Evolutionary conservation across 1,140 invertebrate genomes (phyloP), one percentile per base, ranked within the genome.

Genomic region (Rhagoletis zephyria): DNA sequence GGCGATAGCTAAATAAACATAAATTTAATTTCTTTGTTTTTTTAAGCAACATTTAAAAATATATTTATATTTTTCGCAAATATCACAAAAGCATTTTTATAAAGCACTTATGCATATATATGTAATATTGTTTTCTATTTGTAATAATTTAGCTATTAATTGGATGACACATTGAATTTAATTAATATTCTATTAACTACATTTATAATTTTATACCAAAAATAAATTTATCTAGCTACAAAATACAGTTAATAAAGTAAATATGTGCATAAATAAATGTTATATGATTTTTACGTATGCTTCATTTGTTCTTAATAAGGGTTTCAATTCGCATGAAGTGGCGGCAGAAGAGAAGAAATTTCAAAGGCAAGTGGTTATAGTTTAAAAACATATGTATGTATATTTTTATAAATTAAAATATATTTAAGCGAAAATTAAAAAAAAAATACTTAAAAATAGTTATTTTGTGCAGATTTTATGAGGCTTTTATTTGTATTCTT

Each of bases 121-220:
- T 56, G 16, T 42, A 81, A 56, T 56, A 45, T 81, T 81, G 74
- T 81, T 81, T 81, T 81, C n/a, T 81, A 81, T 56, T 81, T 81
- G 16, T 81, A 56, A 81, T 81, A 16, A 56, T 81, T 81, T 56
- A 77, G 16, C 51, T 81, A 81, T 56, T 30, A 81, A 81, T 81
- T 56, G 45, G 45, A 56, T n/a, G 10, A 19, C 12, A 19, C 19
- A 56, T 56, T n/a, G 45, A 56, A 81, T 56, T 81, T 81, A 56
- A 56, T 81, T 16, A 6, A 19, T 56, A 19, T 10, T 42, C 74
- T 81, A 81, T 81, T 81, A 81, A 81, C 74, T 81, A 81, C 74
- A 81, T 81, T 81, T 81, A 81, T 81, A 81, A 81, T 81, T 81
- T 81, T n/a, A 81, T 81, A 81, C 74, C 74, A 81, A 81, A 81